phyloP scores from a whole-genome alignment of 2,113 vertebrate species.

The Psilopogon haemacephalus region DNA sequence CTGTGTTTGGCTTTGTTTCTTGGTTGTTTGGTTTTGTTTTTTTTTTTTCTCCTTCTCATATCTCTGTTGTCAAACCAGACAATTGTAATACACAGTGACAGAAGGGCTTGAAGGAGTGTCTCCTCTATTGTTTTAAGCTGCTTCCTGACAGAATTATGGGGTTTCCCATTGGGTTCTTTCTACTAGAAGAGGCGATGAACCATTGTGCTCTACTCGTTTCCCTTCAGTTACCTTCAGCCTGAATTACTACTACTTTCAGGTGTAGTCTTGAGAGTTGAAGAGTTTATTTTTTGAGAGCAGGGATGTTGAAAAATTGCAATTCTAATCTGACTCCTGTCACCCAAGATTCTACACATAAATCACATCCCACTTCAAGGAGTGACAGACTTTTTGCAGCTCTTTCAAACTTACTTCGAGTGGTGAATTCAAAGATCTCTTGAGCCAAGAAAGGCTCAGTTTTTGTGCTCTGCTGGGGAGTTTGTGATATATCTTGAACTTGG shows the following conservation, averaged over 20 bases:
- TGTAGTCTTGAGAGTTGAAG: not conserved
- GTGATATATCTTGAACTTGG: not conserved
- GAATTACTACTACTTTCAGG: not conserved
- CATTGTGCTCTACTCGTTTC: not conserved
- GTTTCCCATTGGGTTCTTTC: not conserved
- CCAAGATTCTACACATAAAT: not conserved
- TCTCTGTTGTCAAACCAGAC: not conserved
- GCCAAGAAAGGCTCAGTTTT: not conserved
- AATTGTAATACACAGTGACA: not conserved
- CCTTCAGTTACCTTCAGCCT: not conserved
- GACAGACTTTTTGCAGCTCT: not conserved
- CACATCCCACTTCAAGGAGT: not conserved
- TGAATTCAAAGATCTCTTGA: not conserved
- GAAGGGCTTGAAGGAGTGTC: not conserved
- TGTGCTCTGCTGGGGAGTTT: not conserved
- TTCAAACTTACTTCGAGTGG: not conserved
- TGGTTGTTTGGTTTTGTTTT: no score
- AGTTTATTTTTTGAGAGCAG: not conserved
- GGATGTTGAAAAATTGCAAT: not conserved
- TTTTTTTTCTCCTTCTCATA: not conserved
- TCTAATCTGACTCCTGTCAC: not conserved
- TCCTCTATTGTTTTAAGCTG: not conserved
- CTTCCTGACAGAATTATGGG: not conserved
- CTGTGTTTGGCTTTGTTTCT: not conserved
- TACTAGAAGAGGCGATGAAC: not conserved